Percentiles rank a stretch among this genome's conserved stretches.
These are phyloP conservation scores for Ormyrus pomaceus DNA, from an alignment of 2,888 invertebrate genomes.

Conservation along the genomic window DNA sequence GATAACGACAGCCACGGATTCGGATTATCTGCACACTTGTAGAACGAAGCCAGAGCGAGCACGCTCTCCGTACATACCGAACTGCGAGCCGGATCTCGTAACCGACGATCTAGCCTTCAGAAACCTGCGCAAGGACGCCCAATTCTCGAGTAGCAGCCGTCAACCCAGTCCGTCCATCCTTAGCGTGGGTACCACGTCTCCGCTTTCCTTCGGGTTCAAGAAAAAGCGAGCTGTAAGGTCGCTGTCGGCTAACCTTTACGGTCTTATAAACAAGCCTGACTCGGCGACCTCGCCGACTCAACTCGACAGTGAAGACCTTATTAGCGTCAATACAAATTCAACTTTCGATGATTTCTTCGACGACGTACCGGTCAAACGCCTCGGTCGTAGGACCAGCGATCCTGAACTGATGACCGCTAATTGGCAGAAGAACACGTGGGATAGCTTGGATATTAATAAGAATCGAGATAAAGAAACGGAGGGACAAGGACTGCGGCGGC, in stretches of 20 bases:
- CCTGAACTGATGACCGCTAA: constrained; percentile 31
- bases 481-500: background rate
- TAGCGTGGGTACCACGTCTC: background rate
- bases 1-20: constrained; percentile 86
- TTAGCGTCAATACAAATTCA: constrained; percentile 20
- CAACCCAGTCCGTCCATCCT: constrained; percentile 33
- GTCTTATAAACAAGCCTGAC: constrained; percentile 79
- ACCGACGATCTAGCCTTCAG: constrained; percentile 93
- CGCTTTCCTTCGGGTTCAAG: constrained; percentile 75
- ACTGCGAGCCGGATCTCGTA: constrained; percentile 87
- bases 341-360: constrained; percentile 31
- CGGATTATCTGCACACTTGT: constrained; percentile 86
- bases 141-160: constrained; percentile 22
- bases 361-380: constrained; percentile 38
- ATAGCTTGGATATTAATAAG: background rate
- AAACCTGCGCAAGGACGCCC: constrained; percentile 87
- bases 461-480: constrained; percentile 10
- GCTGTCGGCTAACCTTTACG: constrained; percentile 89
- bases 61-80: constrained; percentile 81
- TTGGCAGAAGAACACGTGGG: constrained; percentile 25
- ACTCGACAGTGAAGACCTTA: constrained; percentile 23
- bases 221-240: constrained; percentile 90
- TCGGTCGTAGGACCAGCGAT: constrained; percentile 46
- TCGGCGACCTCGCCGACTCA: background rate
- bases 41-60: constrained; percentile 71